Base-by-base conservation (phyloP, 1,140 invertebrate species). In the Meloidogyne hapla region DNA sequence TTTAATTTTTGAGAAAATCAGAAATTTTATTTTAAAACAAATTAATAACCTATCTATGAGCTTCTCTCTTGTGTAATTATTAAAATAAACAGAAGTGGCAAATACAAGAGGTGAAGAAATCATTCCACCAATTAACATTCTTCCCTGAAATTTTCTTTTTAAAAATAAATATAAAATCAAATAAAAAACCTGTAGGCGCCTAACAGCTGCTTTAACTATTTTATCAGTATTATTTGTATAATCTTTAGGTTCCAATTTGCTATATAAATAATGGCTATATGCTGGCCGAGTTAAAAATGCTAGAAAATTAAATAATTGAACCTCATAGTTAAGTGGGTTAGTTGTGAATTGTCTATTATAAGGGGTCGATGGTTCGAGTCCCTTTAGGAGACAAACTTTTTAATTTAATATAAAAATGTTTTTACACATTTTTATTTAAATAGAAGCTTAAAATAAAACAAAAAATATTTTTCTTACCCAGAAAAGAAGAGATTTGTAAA, bases 211-310 rank as follows among this genome's bases (percentile, higher is more conserved):
- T 26, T 62, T 65, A 26, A 81, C 80, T 42, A 83, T 79, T 68
- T 83, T 83, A n/a, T 76, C 64, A n/a, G 81, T 81, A 68, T 83
- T 83, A 12, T 69, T 69, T 15, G 81, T 83, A 67, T 67, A 76
- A 23, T 76, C 75, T 73, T 83, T 76, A 18, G 73, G 72, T 38
- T 74, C 76, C 62, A 82, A 26, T n/a, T 69, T 74, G 33, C 70
- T 76, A n/a, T 70, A 42, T 15, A 83, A 56, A 66, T 83, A 81
- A n/a, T 21, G 26, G n/a, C 28, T 64, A 13, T 73, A 73, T 3
- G 56, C 15, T n/a, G 70, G 70, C 0, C 21, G 23, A 3, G 38
- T 21, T 21, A 28, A 13, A 12, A 25, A 5, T 28, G 40, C 70
- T 42, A 61, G 28, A 63, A 18, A 10, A 42, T 33, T 33, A 6